Evolutionary conservation across 2,113 vertebrate species (phyloP).

Genomic region (Thinocorus orbignyianus): DNA sequence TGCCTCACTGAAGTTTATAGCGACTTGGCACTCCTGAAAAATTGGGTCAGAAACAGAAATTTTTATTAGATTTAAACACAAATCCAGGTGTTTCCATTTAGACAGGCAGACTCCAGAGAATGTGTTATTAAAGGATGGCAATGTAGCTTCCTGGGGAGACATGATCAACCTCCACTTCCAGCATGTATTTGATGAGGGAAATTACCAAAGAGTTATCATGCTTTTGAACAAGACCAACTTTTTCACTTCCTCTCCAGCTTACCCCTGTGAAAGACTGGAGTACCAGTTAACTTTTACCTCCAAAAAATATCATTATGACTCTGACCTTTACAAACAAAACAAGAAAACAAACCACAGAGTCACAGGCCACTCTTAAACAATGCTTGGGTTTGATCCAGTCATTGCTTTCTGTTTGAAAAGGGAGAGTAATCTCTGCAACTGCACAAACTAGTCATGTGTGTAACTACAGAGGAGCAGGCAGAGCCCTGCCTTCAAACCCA

Average conservation of each 20-base stretch:
- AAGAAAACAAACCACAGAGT: constrained; percentile 16
- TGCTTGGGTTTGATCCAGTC: constrained; percentile 43
- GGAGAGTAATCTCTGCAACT: constrained; percentile 17
- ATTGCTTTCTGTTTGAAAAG: constrained; percentile 53
- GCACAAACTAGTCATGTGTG: background rate
- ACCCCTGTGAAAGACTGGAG: background rate
- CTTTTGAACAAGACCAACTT: background rate
- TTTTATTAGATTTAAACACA: background rate
- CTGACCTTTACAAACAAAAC: constrained; percentile 38
- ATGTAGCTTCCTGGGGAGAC: background rate
- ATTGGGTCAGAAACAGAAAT: background rate
- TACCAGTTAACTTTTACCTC: background rate
- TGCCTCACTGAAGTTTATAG: background rate
- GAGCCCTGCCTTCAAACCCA: background rate
- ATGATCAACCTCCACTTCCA: background rate
- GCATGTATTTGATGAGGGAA: background rate
- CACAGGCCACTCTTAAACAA: constrained; percentile 48
- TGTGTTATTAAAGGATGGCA: background rate
- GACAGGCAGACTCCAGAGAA: background rate
- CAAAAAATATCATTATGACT: background rate
- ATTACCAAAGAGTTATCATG: background rate
- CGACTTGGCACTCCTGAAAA: background rate
- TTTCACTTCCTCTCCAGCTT: background rate
- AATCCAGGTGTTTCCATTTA: background rate
- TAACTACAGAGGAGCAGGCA: background rate